Evolutionary conservation across 2,888 invertebrate genomes (phyloP), one percentile per base, ranked within the genome.

Genomic region (Allacma fusca): DNA sequence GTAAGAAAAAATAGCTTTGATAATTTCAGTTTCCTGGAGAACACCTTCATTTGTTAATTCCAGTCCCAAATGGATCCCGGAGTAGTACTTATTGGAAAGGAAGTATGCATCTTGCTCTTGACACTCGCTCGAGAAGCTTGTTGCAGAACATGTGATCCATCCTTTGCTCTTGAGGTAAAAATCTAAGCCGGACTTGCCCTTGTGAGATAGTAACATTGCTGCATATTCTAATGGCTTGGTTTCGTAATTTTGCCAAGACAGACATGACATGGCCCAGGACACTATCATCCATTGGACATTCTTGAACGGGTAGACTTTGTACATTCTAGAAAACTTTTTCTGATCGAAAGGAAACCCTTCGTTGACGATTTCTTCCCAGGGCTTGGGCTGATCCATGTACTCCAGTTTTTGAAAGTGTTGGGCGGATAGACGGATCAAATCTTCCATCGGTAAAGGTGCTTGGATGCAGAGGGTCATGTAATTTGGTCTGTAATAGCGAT

Each of bases 341-440:
- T 21, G n/a, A 23, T 62, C 62, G 23, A 62, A 62, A 23, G 62
- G 62, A 62, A 62, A 62, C 23, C 62, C 62, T n/a, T 62, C 62
- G 13, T 16, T 13, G 4, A 23, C n/a, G 16, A 62, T 24, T 4
- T 62, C 62, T 23, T 62, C 62, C 62, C 62, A 62, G 21, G 62
- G 62, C 13, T n/a, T 23, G 12, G 62, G 62, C 24, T 4, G 62
- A 62, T 23, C 23, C 16, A 23, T 62, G 62, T 16, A 24, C 23
- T 62, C 21, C 13, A 62, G 23, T 23, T 21, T 23, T 16, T 23
- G 1, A 23, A 62, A 62, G 23, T 62, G 21, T n/a, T 62, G n/a
- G 23, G 62, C 62, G 12, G 62, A n/a, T 62, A 62, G 13, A 4
- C 23, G 62, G 13, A 62, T 24, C 2, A 62, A 23, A 12, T 62